Base-by-base conservation (phyloP, 2,113 vertebrate genomes). In the Nematolebias whitei region DNA sequence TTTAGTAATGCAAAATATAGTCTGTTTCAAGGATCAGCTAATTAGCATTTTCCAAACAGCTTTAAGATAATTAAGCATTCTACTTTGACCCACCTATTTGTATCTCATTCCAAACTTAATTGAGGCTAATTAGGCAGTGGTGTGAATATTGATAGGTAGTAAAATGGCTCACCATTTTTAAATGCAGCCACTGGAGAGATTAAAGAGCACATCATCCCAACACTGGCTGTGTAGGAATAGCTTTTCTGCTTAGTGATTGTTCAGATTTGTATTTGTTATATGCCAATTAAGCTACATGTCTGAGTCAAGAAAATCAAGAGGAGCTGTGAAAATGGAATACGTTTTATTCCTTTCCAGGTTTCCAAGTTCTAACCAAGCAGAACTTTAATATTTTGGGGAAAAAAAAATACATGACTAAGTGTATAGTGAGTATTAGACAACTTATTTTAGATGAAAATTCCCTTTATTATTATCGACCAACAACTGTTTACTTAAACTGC, bases 41-140 rank as follows among this genome's bases (percentile, higher is more conserved):
- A 80, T 85, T 78, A 78, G 70, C 56, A 71, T 74, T 71, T 78
- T 59, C 39, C 58, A 75, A 81, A 65, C 65, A 79, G 59, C 59
- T 78, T 68, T 66, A 71, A 74, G 62, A 74, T 62, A 82, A 64
- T 87, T 60, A 74, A 76, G 61, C 53, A 67, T 71, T 73, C 54
- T 58, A 29, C 73, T 83, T 85, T 78, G 66, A 39, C 22, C 38
- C 57, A 74, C 26, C 70, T 71, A 73, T 81, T 89, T 87, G 82
- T 74, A 55, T 63, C 67, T 58, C 11, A 0, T 71, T 63, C 60
- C 65, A 74, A 56, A 76, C 51, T 70, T 82, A 85, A 87, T 80
- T 85, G 74, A 74, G 50, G 53, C 68, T 75, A 82, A 87, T 87
- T 84, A 82, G 26, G 50, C 23, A 63, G 64, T 22, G 44, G 68